Evolutionary conservation across 1,140 invertebrate genomes (phyloP).

Genomic region (Gryon sp.): DNA sequence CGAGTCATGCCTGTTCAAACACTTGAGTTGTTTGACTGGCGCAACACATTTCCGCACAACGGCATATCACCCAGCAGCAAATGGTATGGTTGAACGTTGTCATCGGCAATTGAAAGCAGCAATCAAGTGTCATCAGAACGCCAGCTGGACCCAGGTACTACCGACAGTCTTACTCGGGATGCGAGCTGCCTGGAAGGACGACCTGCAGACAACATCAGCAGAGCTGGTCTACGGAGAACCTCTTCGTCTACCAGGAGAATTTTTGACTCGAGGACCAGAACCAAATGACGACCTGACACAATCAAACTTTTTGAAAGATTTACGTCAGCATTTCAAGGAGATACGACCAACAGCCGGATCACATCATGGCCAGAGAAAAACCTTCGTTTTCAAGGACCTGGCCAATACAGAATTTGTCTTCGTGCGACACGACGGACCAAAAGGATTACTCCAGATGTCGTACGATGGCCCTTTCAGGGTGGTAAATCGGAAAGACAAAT

Average conservation of each 20-base stretch:
- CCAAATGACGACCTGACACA: too few species aligned
- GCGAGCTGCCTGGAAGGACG: slow-evolving; percentile 68
- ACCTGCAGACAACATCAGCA: slow-evolving; percentile 67
- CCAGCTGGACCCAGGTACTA: slow-evolving; percentile 68
- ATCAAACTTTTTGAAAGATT: background rate
- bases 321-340: background rate
- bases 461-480: background rate
- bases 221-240: slow-evolving; percentile 67
- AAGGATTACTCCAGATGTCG: background rate
- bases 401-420: background rate
- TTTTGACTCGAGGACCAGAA: slow-evolving; percentile 39
- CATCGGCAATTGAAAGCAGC: slow-evolving; percentile 69
- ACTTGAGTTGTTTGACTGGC: slow-evolving; percentile 44
- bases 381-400: slow-evolving; percentile 4
- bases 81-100: slow-evolving; percentile 73
- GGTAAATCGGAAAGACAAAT: background rate
- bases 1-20: slow-evolving; percentile 44
- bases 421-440: background rate
- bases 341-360: background rate
- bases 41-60: slow-evolving; percentile 62
- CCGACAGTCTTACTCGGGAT: slow-evolving; percentile 74
- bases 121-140: slow-evolving; percentile 64
- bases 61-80: slow-evolving; percentile 71
- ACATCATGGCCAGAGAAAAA: background rate
- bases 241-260: slow-evolving; percentile 63